Percentiles rank a stretch among this genome's conserved stretches.
Evolutionary conservation across 2,797 vertebrate species (phyloP).

Genomic region (Hapalemur alaotrensis): DNA sequence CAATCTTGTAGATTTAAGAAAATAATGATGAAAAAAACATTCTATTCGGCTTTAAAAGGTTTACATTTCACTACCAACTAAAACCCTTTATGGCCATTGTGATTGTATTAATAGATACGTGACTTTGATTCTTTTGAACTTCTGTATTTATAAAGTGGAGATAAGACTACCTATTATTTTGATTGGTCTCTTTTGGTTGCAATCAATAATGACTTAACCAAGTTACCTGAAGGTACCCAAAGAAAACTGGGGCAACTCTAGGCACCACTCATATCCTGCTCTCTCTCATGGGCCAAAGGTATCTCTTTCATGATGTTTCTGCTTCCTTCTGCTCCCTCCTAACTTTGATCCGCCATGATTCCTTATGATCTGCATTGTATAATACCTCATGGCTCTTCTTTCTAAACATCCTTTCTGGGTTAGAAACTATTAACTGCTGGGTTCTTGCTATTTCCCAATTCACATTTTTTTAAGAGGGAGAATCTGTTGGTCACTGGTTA

Average conservation of each 20-base stretch:
- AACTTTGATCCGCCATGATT: neutral
- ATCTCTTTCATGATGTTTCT: neutral
- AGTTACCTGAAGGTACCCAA: neutral
- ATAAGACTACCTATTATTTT: neutral
- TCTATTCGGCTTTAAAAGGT: neutral
- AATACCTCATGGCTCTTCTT: neutral
- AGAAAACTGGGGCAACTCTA: neutral
- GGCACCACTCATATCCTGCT: neutral
- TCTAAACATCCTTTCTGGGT: neutral
- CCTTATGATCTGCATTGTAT: neutral
- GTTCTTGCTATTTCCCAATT: neutral
- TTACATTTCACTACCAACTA: neutral
- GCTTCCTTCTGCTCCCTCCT: neutral
- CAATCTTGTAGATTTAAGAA: neutral
- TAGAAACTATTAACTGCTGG: neutral
- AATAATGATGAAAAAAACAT: neutral
- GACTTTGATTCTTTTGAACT: neutral
- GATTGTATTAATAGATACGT: neutral
- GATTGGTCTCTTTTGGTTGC: neutral
- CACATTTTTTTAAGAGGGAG: neutral
- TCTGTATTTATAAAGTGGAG: neutral
- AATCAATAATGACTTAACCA: neutral
- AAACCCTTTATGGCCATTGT: neutral
- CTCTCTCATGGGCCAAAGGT: neutral
- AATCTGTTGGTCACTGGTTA: neutral